These are phyloP conservation scores for Heliconius hermathena DNA, from an alignment of 1,140 invertebrate species.

Conservation along the genomic window DNA sequence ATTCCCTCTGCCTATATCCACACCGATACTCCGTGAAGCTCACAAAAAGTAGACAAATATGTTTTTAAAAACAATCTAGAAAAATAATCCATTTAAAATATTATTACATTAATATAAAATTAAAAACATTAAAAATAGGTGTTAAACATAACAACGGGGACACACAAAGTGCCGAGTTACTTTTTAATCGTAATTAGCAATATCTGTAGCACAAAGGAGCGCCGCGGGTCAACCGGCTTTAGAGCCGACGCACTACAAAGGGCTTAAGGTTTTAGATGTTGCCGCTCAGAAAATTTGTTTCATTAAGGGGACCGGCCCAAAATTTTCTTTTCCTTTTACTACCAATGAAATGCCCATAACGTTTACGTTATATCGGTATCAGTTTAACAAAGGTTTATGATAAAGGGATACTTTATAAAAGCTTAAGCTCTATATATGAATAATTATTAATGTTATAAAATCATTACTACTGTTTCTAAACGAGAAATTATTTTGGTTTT, in stretches of 20 bases:
- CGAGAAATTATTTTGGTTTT: neutral
- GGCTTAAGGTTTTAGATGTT: slow-evolving; percentile 76
- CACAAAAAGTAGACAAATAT: no score
- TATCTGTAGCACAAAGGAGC: slow-evolving; percentile 74
- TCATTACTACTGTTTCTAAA: neutral
- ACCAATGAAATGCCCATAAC: slow-evolving; percentile 60
- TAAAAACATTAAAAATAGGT: slow-evolving; percentile 8
- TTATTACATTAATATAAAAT: neutral
- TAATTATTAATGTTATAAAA: neutral
- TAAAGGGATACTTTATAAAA: slow-evolving; percentile 39
- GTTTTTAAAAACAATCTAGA: neutral
- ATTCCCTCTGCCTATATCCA: no score
- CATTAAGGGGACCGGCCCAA: slow-evolving; percentile 71
- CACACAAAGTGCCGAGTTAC: slow-evolving; percentile 42
- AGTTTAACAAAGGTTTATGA: slow-evolving; percentile 43
- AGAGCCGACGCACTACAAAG: slow-evolving; percentile 74
- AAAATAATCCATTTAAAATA: neutral
- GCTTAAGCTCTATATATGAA: slow-evolving; percentile 22
- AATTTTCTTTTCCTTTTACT: slow-evolving; percentile 67
- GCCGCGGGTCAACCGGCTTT: slow-evolving; percentile 64
- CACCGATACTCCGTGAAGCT: no score
- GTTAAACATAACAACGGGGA: slow-evolving; percentile 40
- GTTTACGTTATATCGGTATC: slow-evolving; percentile 48
- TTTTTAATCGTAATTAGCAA: slow-evolving; percentile 77
- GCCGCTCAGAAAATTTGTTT: slow-evolving; percentile 77